Base-by-base conservation (phyloP, 2,888 invertebrate genomes). In the Molorchus minor region DNA sequence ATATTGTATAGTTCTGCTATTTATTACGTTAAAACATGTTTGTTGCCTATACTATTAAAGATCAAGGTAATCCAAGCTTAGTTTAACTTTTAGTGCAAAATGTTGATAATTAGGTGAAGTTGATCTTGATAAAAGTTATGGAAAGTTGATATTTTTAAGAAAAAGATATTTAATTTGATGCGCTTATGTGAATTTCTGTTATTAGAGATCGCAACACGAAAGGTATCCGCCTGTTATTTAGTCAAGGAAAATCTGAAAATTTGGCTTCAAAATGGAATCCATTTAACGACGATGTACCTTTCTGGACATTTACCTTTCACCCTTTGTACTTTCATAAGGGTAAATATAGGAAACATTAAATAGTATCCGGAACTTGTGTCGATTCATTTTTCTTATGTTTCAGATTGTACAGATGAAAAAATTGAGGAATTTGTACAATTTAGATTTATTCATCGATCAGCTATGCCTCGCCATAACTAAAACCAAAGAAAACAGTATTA, bases 201-300 rank as follows among this genome's bases (percentile, higher is more conserved):
- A 69, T 52, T 78, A 92, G 92, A 69, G 87, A 89, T 61, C 84
- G 93, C 51, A 88, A 90, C 71, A 87, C 88, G 67, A 84, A 85
- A 45, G 94, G 93, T 0, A 84, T 94, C 8, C 85, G 93, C 51
- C 80, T 92, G 41, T 86, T 90, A 83, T 93, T 93, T 90, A 91
- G 91, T 75, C 86, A 86, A 71, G 89, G 89, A 0, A 85, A 88
- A 72, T 87, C 90, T 0, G 75, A 91, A 36, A 82, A 88, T 29
- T 76, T 90, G 70, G 84, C 85, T 67, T 87, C 87, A n/a, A 87
- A 88, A 58, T 94, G 94, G 94, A 94, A 94, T 79, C 94, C 94
- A 0, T 92, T 92, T 81, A 87, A 88, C 64, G 87, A 86, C 59
- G 87, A 90, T 58, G 89, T 93, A 62, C 94, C 94, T 0, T 91